Conservation (phyloP, 1,140 invertebrate species). For the Gonioctena quinquepunctata region DNA sequence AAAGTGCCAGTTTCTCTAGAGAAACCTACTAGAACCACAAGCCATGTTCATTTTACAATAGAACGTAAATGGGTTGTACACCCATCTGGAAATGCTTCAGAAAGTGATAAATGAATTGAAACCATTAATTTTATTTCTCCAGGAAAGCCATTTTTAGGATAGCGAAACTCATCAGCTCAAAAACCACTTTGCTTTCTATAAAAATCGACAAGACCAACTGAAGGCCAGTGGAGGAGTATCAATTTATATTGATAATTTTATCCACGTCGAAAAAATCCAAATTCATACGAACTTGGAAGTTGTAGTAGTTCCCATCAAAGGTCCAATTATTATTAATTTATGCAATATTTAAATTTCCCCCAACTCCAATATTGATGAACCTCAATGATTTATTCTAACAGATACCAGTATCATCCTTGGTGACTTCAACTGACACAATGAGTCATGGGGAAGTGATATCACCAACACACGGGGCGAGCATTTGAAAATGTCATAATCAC, state of each 20-base stretch:
- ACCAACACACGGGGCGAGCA: background rate
- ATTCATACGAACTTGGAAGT: background rate
- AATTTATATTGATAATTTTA: background rate
- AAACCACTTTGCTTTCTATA: background rate
- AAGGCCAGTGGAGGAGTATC: background rate
- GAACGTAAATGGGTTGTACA: slow-evolving; percentile 15
- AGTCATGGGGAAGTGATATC: background rate
- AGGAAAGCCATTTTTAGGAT: slow-evolving; percentile 9
- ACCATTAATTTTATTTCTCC: slow-evolving; percentile 3
- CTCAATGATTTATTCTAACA: background rate
- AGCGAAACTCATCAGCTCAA: slow-evolving; percentile 1
- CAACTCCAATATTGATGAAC: background rate
- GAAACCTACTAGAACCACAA: background rate
- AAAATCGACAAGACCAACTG: background rate
- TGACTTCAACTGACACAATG: slow-evolving; percentile 8
- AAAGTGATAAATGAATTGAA: background rate
- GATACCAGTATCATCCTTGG: slow-evolving; percentile 4
- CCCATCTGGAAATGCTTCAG: slow-evolving; percentile 12
- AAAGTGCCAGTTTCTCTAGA: background rate
- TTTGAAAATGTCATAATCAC: background rate
- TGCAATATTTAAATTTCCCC: slow-evolving; percentile 14
- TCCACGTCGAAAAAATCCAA: background rate
- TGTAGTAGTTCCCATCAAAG: background rate
- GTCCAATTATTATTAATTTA: background rate
- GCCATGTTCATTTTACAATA: slow-evolving; percentile 6